phyloP scores from a whole-genome alignment of 2,113 vertebrate species.

The Ardeotis arabs region DNA sequence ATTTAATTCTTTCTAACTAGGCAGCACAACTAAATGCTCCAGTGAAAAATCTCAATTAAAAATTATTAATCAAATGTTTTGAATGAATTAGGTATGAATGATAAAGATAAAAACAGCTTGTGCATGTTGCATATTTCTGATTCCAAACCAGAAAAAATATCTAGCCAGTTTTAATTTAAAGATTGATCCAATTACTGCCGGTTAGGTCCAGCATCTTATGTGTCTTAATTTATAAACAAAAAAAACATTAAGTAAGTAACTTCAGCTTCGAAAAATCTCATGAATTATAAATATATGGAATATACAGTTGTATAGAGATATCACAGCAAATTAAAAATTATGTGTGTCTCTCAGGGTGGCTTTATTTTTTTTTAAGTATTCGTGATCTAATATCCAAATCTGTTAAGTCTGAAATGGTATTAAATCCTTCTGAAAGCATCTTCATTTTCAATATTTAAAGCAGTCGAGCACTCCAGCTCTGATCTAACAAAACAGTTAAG shows the following conservation, averaged over 20 bases:
- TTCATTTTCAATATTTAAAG: constrained; percentile 40
- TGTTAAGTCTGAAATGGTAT: constrained; percentile 5
- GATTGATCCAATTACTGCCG: background rate
- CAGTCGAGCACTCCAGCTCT: constrained; percentile 5
- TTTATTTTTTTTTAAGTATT: background rate
- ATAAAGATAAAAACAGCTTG: background rate
- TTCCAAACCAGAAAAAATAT: background rate
- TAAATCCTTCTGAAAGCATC: constrained; percentile 40
- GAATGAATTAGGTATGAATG: background rate
- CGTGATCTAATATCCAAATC: constrained; percentile 20
- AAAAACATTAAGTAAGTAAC: background rate
- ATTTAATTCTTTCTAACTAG: background rate
- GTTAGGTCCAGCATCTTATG: background rate
- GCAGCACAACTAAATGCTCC: background rate
- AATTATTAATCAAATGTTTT: background rate
- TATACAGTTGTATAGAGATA: background rate
- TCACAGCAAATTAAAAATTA: background rate
- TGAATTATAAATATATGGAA: background rate
- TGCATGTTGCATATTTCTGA: background rate
- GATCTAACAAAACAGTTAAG: constrained; percentile 48
- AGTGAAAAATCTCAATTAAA: background rate
- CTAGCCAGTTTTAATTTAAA: background rate
- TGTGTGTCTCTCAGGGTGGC: background rate
- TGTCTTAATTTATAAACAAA: background rate
- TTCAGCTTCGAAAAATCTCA: constrained; percentile 6